A percentile compares a stretch with the other conserved stretches of the same genome.
These are phyloP conservation scores for Myotis myotis DNA, from an alignment of 2,797 vertebrate genomes.

Conservation along the genomic window DNA sequence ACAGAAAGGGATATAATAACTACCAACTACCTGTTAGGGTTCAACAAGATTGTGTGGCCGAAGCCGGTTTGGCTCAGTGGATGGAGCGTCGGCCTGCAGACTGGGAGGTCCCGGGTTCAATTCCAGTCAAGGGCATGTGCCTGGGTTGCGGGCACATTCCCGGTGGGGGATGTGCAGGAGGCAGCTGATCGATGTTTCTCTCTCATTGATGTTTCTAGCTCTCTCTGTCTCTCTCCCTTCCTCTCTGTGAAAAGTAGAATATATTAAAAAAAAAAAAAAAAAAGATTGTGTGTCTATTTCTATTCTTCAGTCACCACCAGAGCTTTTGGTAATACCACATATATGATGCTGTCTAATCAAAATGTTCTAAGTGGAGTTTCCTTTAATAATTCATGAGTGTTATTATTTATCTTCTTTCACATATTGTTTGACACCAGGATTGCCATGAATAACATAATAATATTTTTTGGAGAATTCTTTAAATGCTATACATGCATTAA, in stretches of 20 bases:
- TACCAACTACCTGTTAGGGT: not conserved
- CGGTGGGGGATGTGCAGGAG: no score
- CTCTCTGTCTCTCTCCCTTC: no score
- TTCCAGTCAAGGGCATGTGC: no score
- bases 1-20: not conserved
- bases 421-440: not conserved
- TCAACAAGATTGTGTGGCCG: not conserved
- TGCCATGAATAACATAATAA: not conserved
- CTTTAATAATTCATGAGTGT: constrained; percentile 23
- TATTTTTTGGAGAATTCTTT: not conserved
- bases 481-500: not conserved
- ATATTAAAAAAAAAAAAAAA: no score
- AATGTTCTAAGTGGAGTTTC: not conserved
- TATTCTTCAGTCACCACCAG: not conserved
- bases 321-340: not conserved
- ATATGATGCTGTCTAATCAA: not conserved
- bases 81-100: no score
- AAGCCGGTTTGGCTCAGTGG: no score
- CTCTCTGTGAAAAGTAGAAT: no score
- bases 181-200: no score
- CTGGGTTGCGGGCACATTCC: no score
- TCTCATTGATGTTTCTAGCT: no score
- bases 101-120: no score
- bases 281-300: not conserved
- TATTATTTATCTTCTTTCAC: constrained; percentile 11